These are phyloP conservation scores for Hassar affinis DNA, from an alignment of 2,113 vertebrate genomes.

Conservation along the genomic window DNA sequence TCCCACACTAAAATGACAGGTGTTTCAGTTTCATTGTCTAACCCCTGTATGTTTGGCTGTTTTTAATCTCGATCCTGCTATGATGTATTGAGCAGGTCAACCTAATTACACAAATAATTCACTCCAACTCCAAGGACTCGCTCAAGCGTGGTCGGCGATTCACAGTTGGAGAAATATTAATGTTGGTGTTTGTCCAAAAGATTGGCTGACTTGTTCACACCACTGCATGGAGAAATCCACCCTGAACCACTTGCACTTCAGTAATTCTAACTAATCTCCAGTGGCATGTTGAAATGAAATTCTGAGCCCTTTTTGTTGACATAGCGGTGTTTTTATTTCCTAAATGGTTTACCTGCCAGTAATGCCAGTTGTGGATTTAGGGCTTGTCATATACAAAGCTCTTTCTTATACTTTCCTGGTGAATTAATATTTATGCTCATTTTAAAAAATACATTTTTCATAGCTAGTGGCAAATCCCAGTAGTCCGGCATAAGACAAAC, in stretches of 20 bases:
- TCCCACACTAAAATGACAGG: too few species aligned
- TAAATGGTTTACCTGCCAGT: background rate
- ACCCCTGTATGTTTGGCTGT: too few species aligned
- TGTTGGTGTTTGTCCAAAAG: constrained; percentile 24
- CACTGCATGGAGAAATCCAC: background rate
- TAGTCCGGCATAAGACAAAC: too few species aligned
- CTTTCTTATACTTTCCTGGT: background rate
- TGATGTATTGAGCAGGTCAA: background rate
- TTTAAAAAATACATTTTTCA: background rate
- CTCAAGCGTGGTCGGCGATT: background rate
- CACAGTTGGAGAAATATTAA: background rate
- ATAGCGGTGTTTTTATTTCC: background rate
- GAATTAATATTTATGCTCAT: background rate
- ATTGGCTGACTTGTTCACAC: background rate
- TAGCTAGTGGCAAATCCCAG: too few species aligned
- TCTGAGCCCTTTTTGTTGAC: background rate
- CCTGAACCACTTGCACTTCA: background rate
- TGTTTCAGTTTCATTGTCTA: too few species aligned
- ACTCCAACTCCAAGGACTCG: background rate
- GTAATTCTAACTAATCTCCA: background rate
- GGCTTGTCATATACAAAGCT: background rate
- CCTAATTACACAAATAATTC: background rate
- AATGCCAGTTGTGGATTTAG: background rate
- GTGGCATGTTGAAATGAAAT: background rate
- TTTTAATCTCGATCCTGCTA: background rate